Evolutionary conservation across 2,888 invertebrate species (phyloP), one percentile per base, ranked within the genome.

Genomic region (Gryllus longicercus): DNA sequence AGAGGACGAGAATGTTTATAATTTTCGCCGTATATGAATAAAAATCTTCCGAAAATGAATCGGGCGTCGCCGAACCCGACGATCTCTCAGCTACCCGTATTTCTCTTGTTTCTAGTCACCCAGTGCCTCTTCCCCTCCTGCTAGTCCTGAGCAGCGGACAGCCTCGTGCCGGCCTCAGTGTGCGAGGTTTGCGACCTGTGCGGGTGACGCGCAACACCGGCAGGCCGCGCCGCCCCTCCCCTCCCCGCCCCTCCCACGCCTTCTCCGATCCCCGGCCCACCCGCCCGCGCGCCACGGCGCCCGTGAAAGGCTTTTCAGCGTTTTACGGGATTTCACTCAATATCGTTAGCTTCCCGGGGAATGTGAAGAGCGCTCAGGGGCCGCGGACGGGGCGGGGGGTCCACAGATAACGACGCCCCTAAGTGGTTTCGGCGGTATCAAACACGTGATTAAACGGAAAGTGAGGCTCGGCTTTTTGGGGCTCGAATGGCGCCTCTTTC

Each of bases 271-370:
- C 38, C 8, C 38, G 21, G 25, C 25, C 25, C 25, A 4, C 25
- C 25, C 4, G 38, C 38, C 38, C 38, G 38, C 38, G 38, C 38
- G 38, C 38, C 38, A 38, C 8, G 38, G 38, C 38, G 63, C n/a
- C n/a, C n/a, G 16, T 63, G 63, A 63, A 63, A 63, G 63, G 16
- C 63, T n/a, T 63, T 63, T 63, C 63, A 63, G 63, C 63, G 63
- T 63, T 63, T 63, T 63, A 63, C n/a, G 63, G 63, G 63, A 63
- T 63, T 63, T 63, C 63, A 63, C 63, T 63, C 63, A 63, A 63
- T 63, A 63, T 63, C 63, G 63, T 63, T 63, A 63, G 63, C 63
- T 63, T 63, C 63, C 63, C 14, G n/a, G 63, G n/a, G 63, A 63
- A 63, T 63, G 14, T 63, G n/a, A n/a, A 63, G 63, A 63, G 14